Percentiles rank a stretch among this genome's conserved stretches.
Evolutionary conservation across 2,888 invertebrate species (phyloP).

Genomic region (Drosophila subquinaria): DNA sequence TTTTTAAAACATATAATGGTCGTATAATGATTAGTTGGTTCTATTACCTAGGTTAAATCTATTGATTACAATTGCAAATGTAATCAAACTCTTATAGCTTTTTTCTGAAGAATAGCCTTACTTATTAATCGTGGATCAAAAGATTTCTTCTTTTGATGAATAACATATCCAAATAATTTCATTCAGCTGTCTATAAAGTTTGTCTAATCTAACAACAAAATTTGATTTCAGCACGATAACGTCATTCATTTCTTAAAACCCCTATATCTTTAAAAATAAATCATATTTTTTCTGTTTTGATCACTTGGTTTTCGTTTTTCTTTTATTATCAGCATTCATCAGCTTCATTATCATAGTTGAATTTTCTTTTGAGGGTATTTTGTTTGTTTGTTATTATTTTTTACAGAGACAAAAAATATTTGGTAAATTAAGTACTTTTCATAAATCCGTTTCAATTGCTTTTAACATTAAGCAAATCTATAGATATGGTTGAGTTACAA

Average conservation of each 20-base stretch:
- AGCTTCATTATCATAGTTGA: slow-evolving; percentile 49
- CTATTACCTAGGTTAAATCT: too few species aligned
- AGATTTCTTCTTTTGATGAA: too few species aligned
- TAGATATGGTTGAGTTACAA: slow-evolving; percentile 56
- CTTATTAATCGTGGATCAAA: too few species aligned
- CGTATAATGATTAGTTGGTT: too few species aligned
- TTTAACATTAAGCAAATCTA: slow-evolving; percentile 64
- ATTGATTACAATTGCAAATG: too few species aligned
- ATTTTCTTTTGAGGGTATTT: slow-evolving; percentile 21
- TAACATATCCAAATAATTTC: too few species aligned
- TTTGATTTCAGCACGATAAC: too few species aligned
- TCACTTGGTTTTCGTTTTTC: slow-evolving; percentile 59
- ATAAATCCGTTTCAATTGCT: slow-evolving; percentile 77
- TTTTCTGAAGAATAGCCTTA: too few species aligned
- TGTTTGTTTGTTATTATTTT: slow-evolving; percentile 38
- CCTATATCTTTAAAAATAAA: background rate
- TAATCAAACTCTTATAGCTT: too few species aligned
- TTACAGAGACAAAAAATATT: slow-evolving; percentile 73
- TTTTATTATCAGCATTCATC: slow-evolving; percentile 62
- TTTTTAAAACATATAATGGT: too few species aligned
- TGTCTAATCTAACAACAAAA: too few species aligned
- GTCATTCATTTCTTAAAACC: background rate
- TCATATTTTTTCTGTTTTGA: slow-evolving; percentile 48
- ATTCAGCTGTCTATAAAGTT: too few species aligned
- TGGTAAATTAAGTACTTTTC: slow-evolving; percentile 81